Evolutionary conservation across 2,888 invertebrate species (phyloP).

Genomic region (Coremacera marginata): DNA sequence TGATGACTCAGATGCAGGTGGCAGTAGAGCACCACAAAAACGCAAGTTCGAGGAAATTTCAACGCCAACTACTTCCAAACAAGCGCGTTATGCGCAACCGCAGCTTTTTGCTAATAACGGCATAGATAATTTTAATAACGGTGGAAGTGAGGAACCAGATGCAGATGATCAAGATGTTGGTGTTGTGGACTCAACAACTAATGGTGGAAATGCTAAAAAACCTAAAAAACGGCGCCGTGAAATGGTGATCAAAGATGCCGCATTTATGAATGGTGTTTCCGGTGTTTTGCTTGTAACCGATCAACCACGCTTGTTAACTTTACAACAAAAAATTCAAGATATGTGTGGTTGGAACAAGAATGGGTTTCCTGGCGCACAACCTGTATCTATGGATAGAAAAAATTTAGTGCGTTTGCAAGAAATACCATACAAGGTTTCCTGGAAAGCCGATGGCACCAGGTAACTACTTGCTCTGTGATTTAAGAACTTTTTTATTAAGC

Average conservation of each 20-base stretch:
- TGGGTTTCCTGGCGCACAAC: constrained; percentile 97
- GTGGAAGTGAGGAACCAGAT: constrained; percentile 38
- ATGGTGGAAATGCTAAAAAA: constrained; percentile 6
- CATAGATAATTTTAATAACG: constrained; percentile 36
- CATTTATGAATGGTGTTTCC: constrained; percentile 89
- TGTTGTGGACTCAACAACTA: constrained; percentile 41
- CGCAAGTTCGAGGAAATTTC: constrained; percentile 53
- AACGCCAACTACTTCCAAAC: constrained; percentile 49
- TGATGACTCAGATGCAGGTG: constrained; percentile 57
- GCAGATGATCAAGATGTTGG: constrained; percentile 37
- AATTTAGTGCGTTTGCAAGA: constrained; percentile 83
- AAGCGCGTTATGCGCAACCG: constrained; percentile 38
- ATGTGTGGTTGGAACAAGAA: constrained; percentile 84
- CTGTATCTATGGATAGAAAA: constrained; percentile 91
- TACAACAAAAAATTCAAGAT: constrained; percentile 81
- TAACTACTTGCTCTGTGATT: constrained; percentile 58
- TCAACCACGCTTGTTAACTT: constrained; percentile 72
- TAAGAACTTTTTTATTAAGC: background rate
- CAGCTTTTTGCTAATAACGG: constrained; percentile 39
- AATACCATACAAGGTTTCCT: constrained; percentile 94
- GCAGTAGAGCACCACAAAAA: constrained; percentile 44
- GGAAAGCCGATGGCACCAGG: constrained; percentile 99
- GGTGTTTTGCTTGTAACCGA: constrained; percentile 81
- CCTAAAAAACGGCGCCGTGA: constrained; percentile 72
- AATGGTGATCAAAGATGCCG: constrained; percentile 74